These are phyloP conservation scores for Illadopsis cleaveri DNA, from an alignment of 2,113 vertebrate genomes.

Conservation along the genomic window DNA sequence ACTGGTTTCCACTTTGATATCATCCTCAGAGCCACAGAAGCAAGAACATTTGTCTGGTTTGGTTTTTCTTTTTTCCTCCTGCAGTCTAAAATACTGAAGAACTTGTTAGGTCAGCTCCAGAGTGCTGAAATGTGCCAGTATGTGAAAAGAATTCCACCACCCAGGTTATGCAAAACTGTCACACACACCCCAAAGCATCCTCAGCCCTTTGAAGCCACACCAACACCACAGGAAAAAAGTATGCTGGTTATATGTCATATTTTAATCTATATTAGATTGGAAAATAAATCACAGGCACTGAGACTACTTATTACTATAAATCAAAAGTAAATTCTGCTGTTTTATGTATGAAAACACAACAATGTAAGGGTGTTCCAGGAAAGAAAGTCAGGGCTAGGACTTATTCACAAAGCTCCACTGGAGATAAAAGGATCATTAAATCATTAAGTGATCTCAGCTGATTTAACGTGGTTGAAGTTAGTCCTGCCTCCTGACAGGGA, in stretches of 20 bases:
- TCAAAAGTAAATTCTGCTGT: not conserved
- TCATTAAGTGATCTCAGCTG: not conserved
- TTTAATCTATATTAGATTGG: not conserved
- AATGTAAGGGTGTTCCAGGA: not conserved
- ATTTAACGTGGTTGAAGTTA: not conserved
- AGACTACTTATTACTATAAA: not conserved
- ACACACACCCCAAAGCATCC: not conserved
- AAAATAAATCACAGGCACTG: not conserved
- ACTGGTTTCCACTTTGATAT: not conserved
- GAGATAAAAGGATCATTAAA: not conserved
- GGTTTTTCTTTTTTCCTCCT: not conserved
- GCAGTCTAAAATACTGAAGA: not conserved
- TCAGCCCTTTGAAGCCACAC: not conserved
- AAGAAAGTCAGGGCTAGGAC: not conserved
- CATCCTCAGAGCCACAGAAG: not conserved
- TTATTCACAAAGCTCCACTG: not conserved
- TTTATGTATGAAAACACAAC: not conserved
- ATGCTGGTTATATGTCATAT: not conserved
- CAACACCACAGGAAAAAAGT: not conserved
- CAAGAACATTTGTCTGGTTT: not conserved
- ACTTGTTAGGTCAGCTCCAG: not conserved
- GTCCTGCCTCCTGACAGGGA: not conserved
- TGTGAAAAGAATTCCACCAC: not conserved
- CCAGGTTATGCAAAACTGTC: not conserved
- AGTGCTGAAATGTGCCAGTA: not conserved